Evolutionary conservation across 2,113 vertebrate genomes (phyloP).

Genomic region (Ursus arctos): DNA sequence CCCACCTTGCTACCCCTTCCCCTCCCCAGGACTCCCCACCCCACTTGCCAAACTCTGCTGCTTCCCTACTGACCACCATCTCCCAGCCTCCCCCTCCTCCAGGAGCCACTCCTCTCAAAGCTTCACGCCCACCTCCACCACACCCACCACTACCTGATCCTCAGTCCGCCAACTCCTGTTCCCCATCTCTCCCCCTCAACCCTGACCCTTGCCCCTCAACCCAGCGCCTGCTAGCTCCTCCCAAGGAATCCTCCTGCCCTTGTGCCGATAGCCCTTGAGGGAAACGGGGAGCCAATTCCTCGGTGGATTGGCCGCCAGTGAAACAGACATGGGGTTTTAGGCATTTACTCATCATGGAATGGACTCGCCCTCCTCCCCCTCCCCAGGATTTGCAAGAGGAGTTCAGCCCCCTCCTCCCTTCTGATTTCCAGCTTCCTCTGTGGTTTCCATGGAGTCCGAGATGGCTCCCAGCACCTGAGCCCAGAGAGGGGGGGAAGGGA

Average conservation of each 20-base stretch:
- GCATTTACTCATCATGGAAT: not conserved
- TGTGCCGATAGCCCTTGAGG: not conserved
- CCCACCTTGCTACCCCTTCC: too few species aligned
- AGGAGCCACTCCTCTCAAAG: not conserved
- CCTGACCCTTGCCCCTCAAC: not conserved
- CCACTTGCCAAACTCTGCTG: not conserved
- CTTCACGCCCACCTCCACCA: not conserved
- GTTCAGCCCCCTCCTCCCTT: not conserved
- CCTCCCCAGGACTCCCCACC: not conserved
- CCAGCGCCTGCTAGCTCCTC: not conserved
- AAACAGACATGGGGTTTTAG: not conserved
- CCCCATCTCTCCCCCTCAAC: too few species aligned
- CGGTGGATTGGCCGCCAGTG: not conserved
- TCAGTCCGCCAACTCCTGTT: not conserved
- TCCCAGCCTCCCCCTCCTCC: not conserved
- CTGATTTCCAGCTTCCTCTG: slow-evolving; percentile 48
- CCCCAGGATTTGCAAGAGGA: not conserved
- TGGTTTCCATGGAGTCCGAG: slow-evolving; percentile 84
- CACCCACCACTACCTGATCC: not conserved
- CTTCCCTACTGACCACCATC: not conserved
- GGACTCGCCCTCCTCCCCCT: not conserved
- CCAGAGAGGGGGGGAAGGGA: not conserved
- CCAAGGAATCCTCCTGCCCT: not conserved
- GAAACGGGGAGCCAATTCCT: not conserved
- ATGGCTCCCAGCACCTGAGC: slow-evolving; percentile 44